Conservation (phyloP, 2,113 vertebrate species). For the Aramus guarauna region DNA sequence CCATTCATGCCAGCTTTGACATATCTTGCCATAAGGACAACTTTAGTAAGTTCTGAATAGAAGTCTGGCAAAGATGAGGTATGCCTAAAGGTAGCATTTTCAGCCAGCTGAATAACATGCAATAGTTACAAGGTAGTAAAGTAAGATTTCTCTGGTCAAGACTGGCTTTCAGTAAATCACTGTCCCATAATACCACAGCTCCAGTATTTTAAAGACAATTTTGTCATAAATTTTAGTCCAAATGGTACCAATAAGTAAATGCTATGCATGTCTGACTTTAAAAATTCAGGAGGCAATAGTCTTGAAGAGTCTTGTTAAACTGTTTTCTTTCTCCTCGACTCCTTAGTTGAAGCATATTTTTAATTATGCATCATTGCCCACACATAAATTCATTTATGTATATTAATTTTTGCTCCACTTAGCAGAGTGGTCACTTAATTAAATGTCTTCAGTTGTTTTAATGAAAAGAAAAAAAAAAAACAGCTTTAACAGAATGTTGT, state of each 20-base stretch:
- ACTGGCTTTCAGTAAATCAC: neutral
- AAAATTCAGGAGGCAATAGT: slow-evolving; percentile 35
- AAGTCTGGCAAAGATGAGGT: neutral
- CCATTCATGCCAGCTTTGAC: neutral
- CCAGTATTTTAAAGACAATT: neutral
- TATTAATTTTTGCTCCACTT: slow-evolving; percentile 83
- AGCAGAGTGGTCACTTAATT: slow-evolving; percentile 82
- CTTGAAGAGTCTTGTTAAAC: slow-evolving; percentile 57
- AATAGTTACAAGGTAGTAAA: neutral
- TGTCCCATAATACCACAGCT: neutral
- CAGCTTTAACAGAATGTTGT: slow-evolving; percentile 48
- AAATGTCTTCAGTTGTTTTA: slow-evolving; percentile 82
- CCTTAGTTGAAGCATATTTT: slow-evolving; percentile 66
- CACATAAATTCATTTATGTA: slow-evolving; percentile 77
- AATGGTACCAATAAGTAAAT: neutral
- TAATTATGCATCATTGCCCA: slow-evolving; percentile 75
- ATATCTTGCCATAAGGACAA: neutral
- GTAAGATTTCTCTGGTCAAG: neutral
- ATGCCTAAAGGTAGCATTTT: neutral
- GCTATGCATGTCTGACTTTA: neutral
- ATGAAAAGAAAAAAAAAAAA: slow-evolving; percentile 49
- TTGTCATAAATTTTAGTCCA: neutral
- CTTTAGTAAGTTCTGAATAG: neutral
- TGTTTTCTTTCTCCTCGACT: slow-evolving; percentile 62
- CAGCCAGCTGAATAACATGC: neutral